Base-by-base conservation (phyloP, 2,888 invertebrate species). In the Monopis laevigella region DNA sequence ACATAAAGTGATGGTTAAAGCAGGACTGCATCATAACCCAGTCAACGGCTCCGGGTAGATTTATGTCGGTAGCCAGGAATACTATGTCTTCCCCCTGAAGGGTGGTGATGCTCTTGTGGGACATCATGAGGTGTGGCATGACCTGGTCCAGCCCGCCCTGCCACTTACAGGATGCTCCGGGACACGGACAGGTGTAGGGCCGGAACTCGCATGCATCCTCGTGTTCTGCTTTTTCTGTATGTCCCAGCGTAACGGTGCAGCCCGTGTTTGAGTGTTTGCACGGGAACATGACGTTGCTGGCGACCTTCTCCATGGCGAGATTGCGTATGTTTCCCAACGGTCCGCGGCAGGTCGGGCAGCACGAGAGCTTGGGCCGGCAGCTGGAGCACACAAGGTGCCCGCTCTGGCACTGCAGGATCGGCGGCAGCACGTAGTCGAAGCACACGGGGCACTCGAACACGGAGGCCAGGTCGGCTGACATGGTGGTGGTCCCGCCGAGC, bases 11-110 rank as follows among this genome's bases (percentile, higher is more conserved):
- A 65, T 97, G 97, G 43, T 96, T 96, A 69, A 98, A 99, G 73
- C 99, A 99, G 18, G 96, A 96, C 78, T 99, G 99, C 98, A 99
- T 99, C 99, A 99, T 99, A 2, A 96, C 96, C 98, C 98, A 98
- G 71, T 98, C 98, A 7, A 98, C 98, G 21, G 98, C 98, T 44
- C 99, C 99, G 5, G 98, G 98, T 50, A 99, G 86, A 81, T 98
- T 99, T 46, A 99, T 99, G 71, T 99, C 99, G 27, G 99, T 99
- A 1, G 99, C 99, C 54, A 99, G 82, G 74, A 99, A 99, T 40
- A 99, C 99, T 55, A 99, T 99, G 67, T 99, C 99, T 77, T 99
- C 99, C 40, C 94, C 96, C 85, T 98, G 97, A 46, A 99, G 82
- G 39, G 98, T 99, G 12, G 98, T 99, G 57, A 98, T 98, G 60